Base-by-base conservation (phyloP, 2,113 vertebrate species). In the Chaenogobius annularis region DNA sequence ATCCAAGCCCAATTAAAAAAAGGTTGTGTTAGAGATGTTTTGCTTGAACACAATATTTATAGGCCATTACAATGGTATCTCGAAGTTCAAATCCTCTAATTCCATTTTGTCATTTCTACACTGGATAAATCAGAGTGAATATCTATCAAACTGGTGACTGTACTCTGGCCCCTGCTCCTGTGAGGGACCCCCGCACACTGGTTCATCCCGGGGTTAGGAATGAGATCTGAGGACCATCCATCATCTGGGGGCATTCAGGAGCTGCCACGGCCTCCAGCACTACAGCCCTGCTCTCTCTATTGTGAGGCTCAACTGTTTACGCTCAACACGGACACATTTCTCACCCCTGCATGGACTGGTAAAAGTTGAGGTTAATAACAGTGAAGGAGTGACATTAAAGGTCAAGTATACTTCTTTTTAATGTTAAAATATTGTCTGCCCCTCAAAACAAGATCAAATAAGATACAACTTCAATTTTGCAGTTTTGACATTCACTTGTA, bases 201-300 rank as follows among this genome's bases (percentile, higher is more conserved):
- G 89, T 89, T 92, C 87, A 91, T 62, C 75, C 80, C 84, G 72
- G 78, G 65, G 67, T 87, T 79, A 80, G 35, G 65, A 58, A 75
- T 23, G 22, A 23, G 72, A 69, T 84, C 77, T 67, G 47, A 72
- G 82, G 69, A 61, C 59, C 15, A 80, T 86, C 82, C 65, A 78
- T 80, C 83, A 83, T 78, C 61, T 35, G 22, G 85, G 59, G 68
- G 26, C 82, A 87, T 88, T 85, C 66, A 84, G 23, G 23, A 68
- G 73, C 74, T 79, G 81, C 70, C 82, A 78, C 69, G 55, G 23
- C 65, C 70, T 62, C 46, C 63, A 47, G 59, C 80, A 63, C 73
- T 26, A 13, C 19, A 10, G 79, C 66, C 80, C 66, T 67, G 68
- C 68, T 56, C 26, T 56, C 26, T 31, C 75, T 59, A 61, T 82